phyloP scores from a whole-genome alignment of 2,888 invertebrate genomes.

The Pseudococcus jackbeardsleyi region DNA sequence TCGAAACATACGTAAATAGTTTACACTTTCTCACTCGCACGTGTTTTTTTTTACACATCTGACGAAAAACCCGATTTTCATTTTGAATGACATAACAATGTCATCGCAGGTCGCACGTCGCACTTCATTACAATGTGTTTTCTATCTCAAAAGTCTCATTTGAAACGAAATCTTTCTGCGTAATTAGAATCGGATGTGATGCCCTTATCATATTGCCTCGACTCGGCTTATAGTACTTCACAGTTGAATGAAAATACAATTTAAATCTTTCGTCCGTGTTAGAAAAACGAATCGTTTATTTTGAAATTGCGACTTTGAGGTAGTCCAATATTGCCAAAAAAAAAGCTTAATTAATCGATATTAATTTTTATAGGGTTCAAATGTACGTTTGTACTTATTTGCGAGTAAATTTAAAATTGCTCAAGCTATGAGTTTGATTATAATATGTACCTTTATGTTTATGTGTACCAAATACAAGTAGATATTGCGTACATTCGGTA shows the following conservation, averaged over 20 bases:
- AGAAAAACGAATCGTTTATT: neutral
- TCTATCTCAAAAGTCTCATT: neutral
- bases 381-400: neutral
- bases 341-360: neutral
- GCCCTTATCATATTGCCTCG: neutral
- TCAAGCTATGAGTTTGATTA: neutral
- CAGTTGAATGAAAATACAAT: constrained; percentile 27
- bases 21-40: neutral
- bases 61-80: neutral
- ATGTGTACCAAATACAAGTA: neutral
- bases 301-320: neutral
- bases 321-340: neutral
- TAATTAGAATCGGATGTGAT: neutral
- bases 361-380: neutral
- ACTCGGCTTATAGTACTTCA: neutral
- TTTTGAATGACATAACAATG: constrained; percentile 10
- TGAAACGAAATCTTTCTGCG: neutral
- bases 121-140: neutral
- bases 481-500: neutral
- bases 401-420: neutral
- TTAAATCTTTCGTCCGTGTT: constrained; percentile 4
- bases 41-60: neutral
- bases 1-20: neutral
- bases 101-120: neutral
- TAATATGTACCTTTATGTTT: neutral